Evolutionary conservation across 2,797 vertebrate genomes (phyloP).

Genomic region (Squalus acanthias): DNA sequence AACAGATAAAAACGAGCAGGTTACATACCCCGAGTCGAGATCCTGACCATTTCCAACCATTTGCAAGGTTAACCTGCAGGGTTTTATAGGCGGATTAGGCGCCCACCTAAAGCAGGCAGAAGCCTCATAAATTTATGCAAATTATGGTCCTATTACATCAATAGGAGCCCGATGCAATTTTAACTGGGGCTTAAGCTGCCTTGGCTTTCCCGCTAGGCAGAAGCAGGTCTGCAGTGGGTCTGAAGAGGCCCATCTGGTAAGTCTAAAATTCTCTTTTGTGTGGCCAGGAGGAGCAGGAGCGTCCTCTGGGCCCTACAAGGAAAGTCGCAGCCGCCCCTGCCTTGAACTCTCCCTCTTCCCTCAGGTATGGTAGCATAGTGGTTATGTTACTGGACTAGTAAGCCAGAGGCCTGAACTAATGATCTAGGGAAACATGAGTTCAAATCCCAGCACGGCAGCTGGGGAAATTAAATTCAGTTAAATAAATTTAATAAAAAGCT

Average conservation of each 20-base stretch:
- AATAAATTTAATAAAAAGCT: too few relatives aligned
- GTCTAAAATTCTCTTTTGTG: background rate
- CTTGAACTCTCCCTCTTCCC: background rate
- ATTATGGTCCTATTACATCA: background rate
- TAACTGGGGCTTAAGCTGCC: background rate
- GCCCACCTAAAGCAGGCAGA: background rate
- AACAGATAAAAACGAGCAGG: background rate
- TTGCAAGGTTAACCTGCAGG: background rate
- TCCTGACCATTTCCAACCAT: background rate
- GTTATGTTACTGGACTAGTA: too few relatives aligned
- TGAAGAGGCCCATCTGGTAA: background rate
- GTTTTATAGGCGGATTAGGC: background rate
- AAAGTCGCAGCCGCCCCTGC: background rate
- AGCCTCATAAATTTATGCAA: background rate
- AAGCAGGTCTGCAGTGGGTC: background rate
- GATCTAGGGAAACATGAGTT: too few relatives aligned
- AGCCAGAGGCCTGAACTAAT: too few relatives aligned
- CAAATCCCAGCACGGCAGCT: too few relatives aligned
- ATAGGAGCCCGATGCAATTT: background rate
- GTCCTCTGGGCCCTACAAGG: too few relatives aligned
- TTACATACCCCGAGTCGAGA: background rate
- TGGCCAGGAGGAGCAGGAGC: background rate
- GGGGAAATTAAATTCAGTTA: too few relatives aligned
- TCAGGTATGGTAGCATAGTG: too few relatives aligned
- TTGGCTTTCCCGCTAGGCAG: background rate